Percentiles rank a stretch among this genome's conserved stretches.
Evolutionary conservation across 2,113 vertebrate genomes (phyloP).

Genomic region (Peromyscus polionotus): DNA sequence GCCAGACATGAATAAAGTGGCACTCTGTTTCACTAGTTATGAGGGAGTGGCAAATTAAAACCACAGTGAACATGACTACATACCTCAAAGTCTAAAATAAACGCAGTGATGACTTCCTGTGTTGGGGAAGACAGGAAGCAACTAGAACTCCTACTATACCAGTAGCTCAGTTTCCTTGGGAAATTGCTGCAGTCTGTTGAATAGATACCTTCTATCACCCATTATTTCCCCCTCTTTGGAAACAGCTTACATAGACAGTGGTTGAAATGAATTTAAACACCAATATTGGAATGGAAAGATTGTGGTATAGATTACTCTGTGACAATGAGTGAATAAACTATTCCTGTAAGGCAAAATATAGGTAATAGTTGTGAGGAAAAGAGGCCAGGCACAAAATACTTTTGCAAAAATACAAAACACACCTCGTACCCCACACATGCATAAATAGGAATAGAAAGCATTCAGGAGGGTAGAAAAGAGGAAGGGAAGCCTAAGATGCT

Average conservation of each 20-base stretch:
- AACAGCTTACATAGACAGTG: background rate
- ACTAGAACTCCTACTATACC: background rate
- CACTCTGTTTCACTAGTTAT: background rate
- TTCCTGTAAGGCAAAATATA: background rate
- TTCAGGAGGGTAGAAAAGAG: background rate
- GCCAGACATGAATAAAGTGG: background rate
- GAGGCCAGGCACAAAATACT: background rate
- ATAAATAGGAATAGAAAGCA: background rate
- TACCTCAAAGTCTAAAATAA: background rate
- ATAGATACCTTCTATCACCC: background rate
- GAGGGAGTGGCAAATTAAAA: background rate
- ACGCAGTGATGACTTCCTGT: background rate
- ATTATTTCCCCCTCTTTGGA: background rate
- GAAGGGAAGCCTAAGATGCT: background rate
- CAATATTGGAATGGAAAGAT: background rate
- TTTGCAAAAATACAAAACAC: background rate
- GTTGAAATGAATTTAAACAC: background rate
- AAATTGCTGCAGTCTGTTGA: background rate
- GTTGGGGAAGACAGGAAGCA: background rate
- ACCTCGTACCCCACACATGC: rapidly evolving
- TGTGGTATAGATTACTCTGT: background rate
- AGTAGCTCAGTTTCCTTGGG: background rate
- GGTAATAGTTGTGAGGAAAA: background rate
- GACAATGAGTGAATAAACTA: background rate
- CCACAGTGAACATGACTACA: background rate